A percentile compares a stretch with the other conserved stretches of the same genome.
Evolutionary conservation across 1,140 invertebrate genomes (phyloP).

Genomic region (Gonatopus flavifemur): DNA sequence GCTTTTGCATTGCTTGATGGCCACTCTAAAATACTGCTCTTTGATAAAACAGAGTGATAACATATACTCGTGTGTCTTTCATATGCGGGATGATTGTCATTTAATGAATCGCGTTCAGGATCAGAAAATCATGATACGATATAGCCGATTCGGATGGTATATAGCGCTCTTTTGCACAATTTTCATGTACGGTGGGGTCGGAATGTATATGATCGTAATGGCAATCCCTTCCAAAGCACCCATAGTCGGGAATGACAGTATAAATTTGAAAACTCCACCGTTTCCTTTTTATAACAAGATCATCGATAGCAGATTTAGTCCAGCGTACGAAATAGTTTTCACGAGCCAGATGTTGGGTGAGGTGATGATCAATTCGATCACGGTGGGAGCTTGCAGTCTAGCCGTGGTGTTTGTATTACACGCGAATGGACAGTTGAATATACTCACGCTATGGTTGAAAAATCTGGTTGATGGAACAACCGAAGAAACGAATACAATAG

Average conservation of each 20-base stretch:
- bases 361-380: slow-evolving; percentile 16
- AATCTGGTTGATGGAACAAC: not conserved
- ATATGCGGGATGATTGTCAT: slow-evolving; percentile 20
- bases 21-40: slow-evolving; percentile 13
- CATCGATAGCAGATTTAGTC: slow-evolving; percentile 1
- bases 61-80: slow-evolving; percentile 14
- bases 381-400: slow-evolving; percentile 10
- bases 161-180: slow-evolving; percentile 14
- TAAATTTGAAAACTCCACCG: slow-evolving; percentile 1
- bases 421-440: slow-evolving; percentile 16
- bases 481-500: not conserved
- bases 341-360: not conserved
- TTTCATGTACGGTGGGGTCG: slow-evolving; percentile 24
- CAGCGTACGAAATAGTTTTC: slow-evolving; percentile 21
- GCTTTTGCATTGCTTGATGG: slow-evolving; percentile 15
- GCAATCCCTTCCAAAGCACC: not conserved
- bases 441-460: slow-evolving; percentile 14
- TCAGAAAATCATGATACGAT: slow-evolving; percentile 17
- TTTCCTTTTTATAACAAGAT: slow-evolving; percentile 16
- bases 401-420: slow-evolving; percentile 22
- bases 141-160: slow-evolving; percentile 13
- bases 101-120: not conserved
- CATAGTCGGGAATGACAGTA: not conserved
- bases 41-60: slow-evolving; percentile 7
- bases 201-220: slow-evolving; percentile 8